Conservation (phyloP, 2,113 vertebrate genomes). For the Phyllostomus hastatus region DNA sequence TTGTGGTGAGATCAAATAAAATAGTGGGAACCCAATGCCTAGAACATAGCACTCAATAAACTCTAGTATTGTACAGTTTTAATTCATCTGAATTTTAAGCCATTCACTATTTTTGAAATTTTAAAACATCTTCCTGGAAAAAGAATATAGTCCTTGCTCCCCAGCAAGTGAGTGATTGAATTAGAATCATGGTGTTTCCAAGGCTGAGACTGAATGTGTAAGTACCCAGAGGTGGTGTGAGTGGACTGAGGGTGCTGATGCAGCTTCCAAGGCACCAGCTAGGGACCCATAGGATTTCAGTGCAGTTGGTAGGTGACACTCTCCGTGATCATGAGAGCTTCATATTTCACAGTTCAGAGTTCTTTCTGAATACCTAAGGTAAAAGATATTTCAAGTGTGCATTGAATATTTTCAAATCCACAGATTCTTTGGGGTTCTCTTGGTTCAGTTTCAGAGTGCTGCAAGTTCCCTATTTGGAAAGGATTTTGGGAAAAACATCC, state of each 20-base stretch:
- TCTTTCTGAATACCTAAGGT: constrained; percentile 7
- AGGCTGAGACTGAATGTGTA: neutral
- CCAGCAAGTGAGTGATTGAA: neutral
- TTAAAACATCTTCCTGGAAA: neutral
- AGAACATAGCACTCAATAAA: neutral
- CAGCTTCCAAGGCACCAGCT: neutral
- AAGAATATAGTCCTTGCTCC: neutral
- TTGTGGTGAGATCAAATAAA: neutral
- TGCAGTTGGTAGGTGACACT: rapidly evolving
- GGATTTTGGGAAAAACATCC: constrained; percentile 30
- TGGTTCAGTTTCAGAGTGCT: neutral
- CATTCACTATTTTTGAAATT: neutral
- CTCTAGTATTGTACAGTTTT: neutral
- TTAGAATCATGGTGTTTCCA: neutral
- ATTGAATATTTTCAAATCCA: constrained; percentile 47
- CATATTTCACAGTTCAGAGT: neutral
- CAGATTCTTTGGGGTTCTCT: constrained; percentile 52
- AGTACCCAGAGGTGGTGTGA: neutral
- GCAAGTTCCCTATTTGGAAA: constrained; percentile 60
- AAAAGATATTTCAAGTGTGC: constrained; percentile 35
- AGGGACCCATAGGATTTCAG: neutral
- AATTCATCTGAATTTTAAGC: neutral
- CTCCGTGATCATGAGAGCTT: neutral
- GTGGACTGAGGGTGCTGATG: neutral
- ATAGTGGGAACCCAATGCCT: neutral